Percentiles rank a stretch among this genome's conserved stretches.
phyloP scores from a whole-genome alignment of 2,113 vertebrate genomes.

The Psilopsiagon aurifrons region DNA sequence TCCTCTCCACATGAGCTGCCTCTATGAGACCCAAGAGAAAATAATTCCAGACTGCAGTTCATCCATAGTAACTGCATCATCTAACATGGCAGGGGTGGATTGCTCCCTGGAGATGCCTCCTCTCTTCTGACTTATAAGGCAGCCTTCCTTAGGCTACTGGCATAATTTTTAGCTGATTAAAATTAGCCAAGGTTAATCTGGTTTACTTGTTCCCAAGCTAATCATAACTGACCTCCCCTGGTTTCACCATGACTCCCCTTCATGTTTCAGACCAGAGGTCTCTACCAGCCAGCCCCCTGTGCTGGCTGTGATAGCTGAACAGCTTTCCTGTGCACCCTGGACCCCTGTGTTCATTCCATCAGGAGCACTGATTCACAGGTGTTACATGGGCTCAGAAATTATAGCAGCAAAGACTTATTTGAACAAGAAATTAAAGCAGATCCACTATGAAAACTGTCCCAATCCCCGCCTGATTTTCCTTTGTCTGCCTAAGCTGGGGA shows the following conservation, averaged over 20 bases:
- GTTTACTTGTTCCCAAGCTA: not conserved
- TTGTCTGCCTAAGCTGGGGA: not conserved
- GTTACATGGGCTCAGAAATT: not conserved
- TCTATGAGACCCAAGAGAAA: not conserved
- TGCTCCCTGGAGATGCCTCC: not conserved
- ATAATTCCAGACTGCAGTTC: not conserved
- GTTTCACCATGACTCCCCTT: not conserved
- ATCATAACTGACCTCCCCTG: not conserved
- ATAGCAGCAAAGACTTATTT: not conserved
- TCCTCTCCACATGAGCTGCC: not conserved
- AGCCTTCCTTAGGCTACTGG: not conserved
- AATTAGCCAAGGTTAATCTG: slow-evolving; percentile 2
- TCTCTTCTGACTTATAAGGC: not conserved
- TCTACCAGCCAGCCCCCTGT: not conserved
- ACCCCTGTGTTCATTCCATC: not conserved
- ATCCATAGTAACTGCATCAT: not conserved
- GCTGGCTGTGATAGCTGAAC: not conserved
- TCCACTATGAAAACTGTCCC: rapidly evolving
- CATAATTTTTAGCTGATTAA: slow-evolving; percentile 2
- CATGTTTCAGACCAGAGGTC: not conserved
- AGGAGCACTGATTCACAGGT: not conserved
- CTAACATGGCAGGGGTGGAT: not conserved
- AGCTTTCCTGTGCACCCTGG: not conserved
- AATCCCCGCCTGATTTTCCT: not conserved
- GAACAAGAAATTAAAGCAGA: not conserved